A percentile compares a stretch with the other conserved stretches of the same genome.
Evolutionary conservation across 2,888 invertebrate genomes (phyloP).

Genomic region (Drosophila eohydei): DNA sequence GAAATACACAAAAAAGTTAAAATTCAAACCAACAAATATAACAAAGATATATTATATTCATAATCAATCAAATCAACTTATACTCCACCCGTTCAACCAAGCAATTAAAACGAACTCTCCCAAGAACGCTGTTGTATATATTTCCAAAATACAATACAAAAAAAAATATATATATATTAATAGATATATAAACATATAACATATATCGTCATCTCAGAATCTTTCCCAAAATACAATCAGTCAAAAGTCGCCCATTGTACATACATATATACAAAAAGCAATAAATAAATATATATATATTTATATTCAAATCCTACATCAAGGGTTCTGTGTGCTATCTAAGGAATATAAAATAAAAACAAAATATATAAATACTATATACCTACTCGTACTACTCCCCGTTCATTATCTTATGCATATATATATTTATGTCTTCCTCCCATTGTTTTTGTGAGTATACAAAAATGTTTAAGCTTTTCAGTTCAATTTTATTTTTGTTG

Average conservation of each 20-base stretch:
- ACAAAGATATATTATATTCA: constrained; percentile 34
- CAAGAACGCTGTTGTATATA: constrained; percentile 81
- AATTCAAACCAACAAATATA: constrained; percentile 61
- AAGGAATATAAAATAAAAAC: constrained; percentile 39
- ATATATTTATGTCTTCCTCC: constrained; percentile 74
- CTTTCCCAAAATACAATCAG: constrained; percentile 28
- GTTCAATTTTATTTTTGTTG: constrained; percentile 40
- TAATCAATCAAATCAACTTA: constrained; percentile 28
- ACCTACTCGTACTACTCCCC: constrained; percentile 68
- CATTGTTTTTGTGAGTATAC: constrained; percentile 80
- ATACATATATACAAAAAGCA: constrained; percentile 52
- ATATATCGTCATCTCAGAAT: constrained; percentile 29
- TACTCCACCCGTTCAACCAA: constrained; percentile 18
- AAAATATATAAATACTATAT: constrained; percentile 29
- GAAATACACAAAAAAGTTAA: constrained; percentile 72
- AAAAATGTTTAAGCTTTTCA: constrained; percentile 71
- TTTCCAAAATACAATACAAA: constrained; percentile 58
- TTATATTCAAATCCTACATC: constrained; percentile 25
- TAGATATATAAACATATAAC: constrained; percentile 13
- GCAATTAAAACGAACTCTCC: constrained; percentile 38
- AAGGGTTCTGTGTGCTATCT: constrained; percentile 45
- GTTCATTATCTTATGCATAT: constrained; percentile 75
- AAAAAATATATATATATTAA: constrained; percentile 13
- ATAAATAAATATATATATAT: constrained; percentile 19
- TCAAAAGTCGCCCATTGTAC: constrained; percentile 62